Conservation (phyloP, 2,888 invertebrate species). For the Anthrax anthrax region DNA sequence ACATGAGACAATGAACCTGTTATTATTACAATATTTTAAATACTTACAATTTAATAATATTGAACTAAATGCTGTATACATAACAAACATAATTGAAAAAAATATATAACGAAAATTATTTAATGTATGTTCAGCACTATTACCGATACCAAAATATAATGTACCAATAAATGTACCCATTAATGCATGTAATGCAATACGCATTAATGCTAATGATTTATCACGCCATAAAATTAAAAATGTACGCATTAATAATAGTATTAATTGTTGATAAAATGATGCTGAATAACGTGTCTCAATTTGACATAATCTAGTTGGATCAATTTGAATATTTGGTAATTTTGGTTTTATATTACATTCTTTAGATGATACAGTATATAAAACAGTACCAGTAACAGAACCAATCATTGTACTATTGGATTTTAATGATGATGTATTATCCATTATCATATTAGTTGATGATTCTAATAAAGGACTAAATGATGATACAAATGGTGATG, state of each 20-base stretch:
- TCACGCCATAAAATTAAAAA: conserved; percentile 52
- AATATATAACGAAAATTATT: conserved; percentile 82
- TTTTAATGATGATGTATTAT: background rate
- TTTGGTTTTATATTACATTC: conserved; percentile 1
- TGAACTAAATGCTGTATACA: conserved; percentile 87
- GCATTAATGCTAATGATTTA: conserved; percentile 57
- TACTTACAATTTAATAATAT: conserved; percentile 81
- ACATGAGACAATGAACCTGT: too few relatives aligned
- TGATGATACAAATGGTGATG: background rate
- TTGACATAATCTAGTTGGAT: conserved; percentile 25
- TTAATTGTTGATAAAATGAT: conserved; percentile 42
- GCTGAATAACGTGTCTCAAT: conserved; percentile 38
- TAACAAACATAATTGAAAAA: conserved; percentile 84
- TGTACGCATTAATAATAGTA: conserved; percentile 46
- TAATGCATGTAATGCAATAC: conserved; percentile 61
- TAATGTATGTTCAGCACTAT: conserved; percentile 63
- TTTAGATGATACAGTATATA: background rate
- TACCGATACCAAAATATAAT: conserved; percentile 75
- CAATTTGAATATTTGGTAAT: conserved; percentile 16
- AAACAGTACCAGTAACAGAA: background rate
- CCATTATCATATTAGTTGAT: background rate
- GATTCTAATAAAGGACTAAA: background rate
- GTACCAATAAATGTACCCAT: conserved; percentile 72
- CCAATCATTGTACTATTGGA: too few relatives aligned
- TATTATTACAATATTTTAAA: background rate